Base-by-base conservation (phyloP, 2,113 vertebrate genomes). In the Tychaedon coryphoeus region DNA sequence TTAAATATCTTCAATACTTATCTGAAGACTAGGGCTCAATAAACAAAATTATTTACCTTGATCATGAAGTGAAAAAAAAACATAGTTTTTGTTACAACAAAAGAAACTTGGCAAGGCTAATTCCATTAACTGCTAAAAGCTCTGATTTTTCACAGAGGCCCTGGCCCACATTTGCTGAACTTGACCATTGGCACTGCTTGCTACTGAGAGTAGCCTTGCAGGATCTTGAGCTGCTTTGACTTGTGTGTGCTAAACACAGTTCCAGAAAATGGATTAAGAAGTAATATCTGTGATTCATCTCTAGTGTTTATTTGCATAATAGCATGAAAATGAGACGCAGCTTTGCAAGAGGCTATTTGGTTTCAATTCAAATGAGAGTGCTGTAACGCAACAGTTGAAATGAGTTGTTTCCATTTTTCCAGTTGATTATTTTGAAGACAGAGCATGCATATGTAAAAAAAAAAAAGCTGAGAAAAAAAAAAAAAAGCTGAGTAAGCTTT, bases 221-320 rank as follows among this genome's bases (percentile, higher is more conserved):
- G 70, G 25, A 69, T 82, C 70, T 69, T 67, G 48, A 77, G 47
- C 24, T 60, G 36, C 40, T 78, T 71, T 73, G 47, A 82, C 51
- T 90, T 51, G 14, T 28, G 54, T 73, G 76, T 16, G 19, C 65
- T 80, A 78, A 88, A 87, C 69, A 62, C 25, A 54, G 45, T 50
- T 86, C 43, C 74, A 87, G 58, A 86, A 92, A 96, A 95, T 65
- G 50, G 72, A 89, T 97, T 95, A 94, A 93, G 67, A 90, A 96
- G 76, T 91, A 91, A 80, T 95, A 92, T 90, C 72, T 61, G 61
- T 69, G 65, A 86, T 95, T 94, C 90, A 94, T 94, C 78, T 69
- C 34, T 40, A 33, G 48, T 34, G 42, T 57, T 95, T 88, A 90
- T 97, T 96, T 97, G 88, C 93, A 95, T 95, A 96, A 97, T 93